Conservation (phyloP, 1,140 invertebrate species). For the Rhizoglyphus robini region DNA sequence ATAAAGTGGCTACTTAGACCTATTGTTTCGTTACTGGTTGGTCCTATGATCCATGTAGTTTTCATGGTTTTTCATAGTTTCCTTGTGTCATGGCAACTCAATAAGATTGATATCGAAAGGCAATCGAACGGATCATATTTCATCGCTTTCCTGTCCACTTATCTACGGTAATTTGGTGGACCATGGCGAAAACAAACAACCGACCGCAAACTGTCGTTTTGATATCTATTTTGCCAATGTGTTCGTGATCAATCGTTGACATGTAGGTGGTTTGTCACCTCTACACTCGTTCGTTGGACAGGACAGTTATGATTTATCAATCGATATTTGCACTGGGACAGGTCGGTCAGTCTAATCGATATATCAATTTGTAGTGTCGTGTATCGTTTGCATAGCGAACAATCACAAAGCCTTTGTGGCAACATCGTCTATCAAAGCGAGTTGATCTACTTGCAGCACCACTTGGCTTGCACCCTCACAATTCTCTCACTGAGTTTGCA, state of each 20-base stretch:
- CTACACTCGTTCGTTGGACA: background rate
- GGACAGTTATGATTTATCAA: conserved; percentile 11
- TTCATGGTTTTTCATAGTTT: background rate
- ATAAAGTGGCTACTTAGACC: no score
- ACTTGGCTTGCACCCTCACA: no score
- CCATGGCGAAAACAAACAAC: background rate
- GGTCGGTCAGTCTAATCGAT: background rate
- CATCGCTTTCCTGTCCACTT: conserved; percentile 1
- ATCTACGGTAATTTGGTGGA: background rate
- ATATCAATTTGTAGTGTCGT: background rate
- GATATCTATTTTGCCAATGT: background rate
- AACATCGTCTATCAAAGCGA: no score
- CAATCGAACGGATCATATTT: conserved; percentile 3
- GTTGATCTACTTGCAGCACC: no score
- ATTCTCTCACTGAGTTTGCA: no score
- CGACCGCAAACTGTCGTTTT: background rate
- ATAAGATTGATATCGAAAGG: background rate
- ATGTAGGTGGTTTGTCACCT: conserved; percentile 15
- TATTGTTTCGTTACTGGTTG: no score
- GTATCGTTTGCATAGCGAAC: background rate
- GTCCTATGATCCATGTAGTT: no score
- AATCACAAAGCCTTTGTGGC: no score
- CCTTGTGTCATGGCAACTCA: background rate
- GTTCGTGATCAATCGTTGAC: background rate
- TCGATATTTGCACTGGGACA: conserved; percentile 1